Percentiles rank a stretch among this genome's conserved stretches.
phyloP scores from a whole-genome alignment of 2,888 invertebrate species.

The Drosophila kanekoi region DNA sequence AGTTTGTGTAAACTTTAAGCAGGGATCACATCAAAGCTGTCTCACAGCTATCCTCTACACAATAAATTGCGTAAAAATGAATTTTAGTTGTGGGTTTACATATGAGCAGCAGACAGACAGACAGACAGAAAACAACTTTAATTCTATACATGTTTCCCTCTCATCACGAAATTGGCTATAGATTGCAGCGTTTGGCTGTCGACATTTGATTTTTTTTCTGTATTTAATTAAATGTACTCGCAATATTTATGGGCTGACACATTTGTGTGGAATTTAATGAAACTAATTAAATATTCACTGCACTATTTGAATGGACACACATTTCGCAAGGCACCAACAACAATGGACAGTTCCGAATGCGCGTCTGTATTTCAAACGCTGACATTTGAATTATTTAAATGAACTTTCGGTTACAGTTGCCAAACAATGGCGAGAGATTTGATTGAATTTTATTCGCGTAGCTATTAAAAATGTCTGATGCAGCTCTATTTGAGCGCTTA shows the following conservation, averaged over 20 bases:
- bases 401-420: slow-evolving; percentile 20
- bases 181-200: no score
- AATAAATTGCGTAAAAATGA: background rate
- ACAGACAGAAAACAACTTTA: no score
- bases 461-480: slow-evolving; percentile 13
- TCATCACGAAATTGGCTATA: no score
- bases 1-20: slow-evolving; percentile 22
- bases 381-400: slow-evolving; percentile 66
- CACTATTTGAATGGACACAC: slow-evolving; percentile 35
- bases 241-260: slow-evolving; percentile 35
- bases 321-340: slow-evolving; percentile 13
- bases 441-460: slow-evolving; percentile 40
- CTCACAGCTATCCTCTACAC: background rate
- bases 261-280: slow-evolving; percentile 35
- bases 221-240: background rate
- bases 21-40: background rate
- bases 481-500: slow-evolving; percentile 10
- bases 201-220: background rate
- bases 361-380: slow-evolving; percentile 1
- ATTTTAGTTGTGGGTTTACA: no score
- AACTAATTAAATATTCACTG: slow-evolving; percentile 47
- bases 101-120: no score
- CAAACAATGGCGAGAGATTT: slow-evolving; percentile 10
- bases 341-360: slow-evolving; percentile 6
- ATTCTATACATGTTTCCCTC: no score